Percentiles rank a stretch among this genome's conserved stretches.
Conservation (phyloP, 2,797 vertebrate genomes). For the Macroramphosus scolopax region DNA sequence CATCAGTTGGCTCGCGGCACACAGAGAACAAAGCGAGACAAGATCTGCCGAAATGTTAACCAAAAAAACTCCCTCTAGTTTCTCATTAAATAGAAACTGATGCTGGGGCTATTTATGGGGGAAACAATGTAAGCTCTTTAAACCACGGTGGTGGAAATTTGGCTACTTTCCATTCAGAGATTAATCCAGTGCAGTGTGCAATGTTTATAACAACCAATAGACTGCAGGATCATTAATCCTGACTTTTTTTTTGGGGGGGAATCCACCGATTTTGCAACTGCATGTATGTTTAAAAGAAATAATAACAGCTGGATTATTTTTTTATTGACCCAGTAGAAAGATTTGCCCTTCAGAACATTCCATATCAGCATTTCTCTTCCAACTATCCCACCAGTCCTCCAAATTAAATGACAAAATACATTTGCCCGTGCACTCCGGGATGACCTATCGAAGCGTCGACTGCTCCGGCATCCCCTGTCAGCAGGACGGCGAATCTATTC, state of each 20-base stretch:
- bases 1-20: slow-evolving; percentile 17
- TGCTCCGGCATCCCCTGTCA: background rate
- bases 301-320: no score
- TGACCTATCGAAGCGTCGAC: background rate
- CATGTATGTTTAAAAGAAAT: no score
- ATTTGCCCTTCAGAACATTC: no score
- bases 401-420: background rate
- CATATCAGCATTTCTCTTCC: no score
- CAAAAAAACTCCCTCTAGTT: slow-evolving; percentile 1
- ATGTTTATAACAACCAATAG: no score
- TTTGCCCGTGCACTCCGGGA: background rate
- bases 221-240: no score
- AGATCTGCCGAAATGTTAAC: slow-evolving; percentile 13
- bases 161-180: no score
- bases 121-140: slow-evolving; percentile 3
- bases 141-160: no score
- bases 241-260: no score
- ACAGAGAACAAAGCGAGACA: slow-evolving; percentile 28
- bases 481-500: background rate
- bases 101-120: slow-evolving; percentile 11
- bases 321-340: no score
- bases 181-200: no score
- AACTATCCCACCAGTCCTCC: background rate
- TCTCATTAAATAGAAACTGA: slow-evolving; percentile 22
- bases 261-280: no score